phyloP scores from a whole-genome alignment of 2,888 invertebrate genomes.

The Isoperla grammatica region DNA sequence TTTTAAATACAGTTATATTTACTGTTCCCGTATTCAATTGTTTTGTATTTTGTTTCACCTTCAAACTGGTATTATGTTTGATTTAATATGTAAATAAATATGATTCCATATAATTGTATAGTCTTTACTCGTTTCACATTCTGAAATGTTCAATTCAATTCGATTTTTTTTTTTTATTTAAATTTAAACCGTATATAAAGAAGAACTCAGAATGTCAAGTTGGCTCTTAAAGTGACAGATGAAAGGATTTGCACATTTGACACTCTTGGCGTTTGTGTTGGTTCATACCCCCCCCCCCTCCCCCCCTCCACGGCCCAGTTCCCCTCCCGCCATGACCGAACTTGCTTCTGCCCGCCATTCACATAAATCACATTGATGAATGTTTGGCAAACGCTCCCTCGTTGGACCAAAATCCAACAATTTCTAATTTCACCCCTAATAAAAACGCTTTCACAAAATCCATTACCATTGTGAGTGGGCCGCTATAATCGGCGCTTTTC shows the following conservation, averaged over 20 bases:
- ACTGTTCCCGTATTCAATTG: no score
- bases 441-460: slow-evolving; percentile 15
- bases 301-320: background rate
- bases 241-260: slow-evolving; percentile 26
- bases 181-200: no score
- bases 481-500: background rate
- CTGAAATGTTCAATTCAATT: no score
- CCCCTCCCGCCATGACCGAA: background rate
- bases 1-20: no score
- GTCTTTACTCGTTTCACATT: no score
- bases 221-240: slow-evolving; percentile 21
- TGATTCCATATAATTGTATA: no score
- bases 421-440: slow-evolving; percentile 18
- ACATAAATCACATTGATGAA: slow-evolving; percentile 28
- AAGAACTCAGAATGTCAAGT: background rate
- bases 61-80: no score
- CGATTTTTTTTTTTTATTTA: no score
- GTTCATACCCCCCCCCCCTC: slow-evolving; percentile 11
- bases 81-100: no score
- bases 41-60: no score
- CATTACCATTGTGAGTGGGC: slow-evolving; percentile 7
- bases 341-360: background rate
- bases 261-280: slow-evolving; percentile 23
- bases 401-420: slow-evolving; percentile 7
- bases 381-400: slow-evolving; percentile 22